Conservation (phyloP, 2,888 invertebrate genomes). For the Trachelus troglodyta region DNA sequence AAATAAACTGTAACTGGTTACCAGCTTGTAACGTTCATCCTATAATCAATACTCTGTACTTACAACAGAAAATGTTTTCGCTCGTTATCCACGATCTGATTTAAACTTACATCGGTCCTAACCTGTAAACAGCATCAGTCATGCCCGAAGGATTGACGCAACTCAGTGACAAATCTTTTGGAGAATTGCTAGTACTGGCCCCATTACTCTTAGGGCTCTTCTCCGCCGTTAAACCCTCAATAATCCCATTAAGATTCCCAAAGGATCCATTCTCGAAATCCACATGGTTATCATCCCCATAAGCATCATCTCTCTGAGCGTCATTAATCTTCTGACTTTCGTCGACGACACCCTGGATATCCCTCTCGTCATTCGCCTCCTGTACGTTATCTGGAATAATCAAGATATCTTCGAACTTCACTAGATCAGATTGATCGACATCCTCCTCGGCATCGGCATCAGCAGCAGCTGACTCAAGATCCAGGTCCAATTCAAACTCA, state of each 20-base stretch:
- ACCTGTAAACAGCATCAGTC: slow-evolving; percentile 53
- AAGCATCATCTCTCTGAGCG: neutral
- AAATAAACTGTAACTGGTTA: neutral
- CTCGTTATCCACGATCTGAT: slow-evolving; percentile 36
- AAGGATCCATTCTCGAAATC: slow-evolving; percentile 11
- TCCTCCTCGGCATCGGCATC: slow-evolving; percentile 30
- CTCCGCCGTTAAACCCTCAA: slow-evolving; percentile 15
- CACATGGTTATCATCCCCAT: slow-evolving; percentile 10
- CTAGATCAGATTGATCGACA: slow-evolving; percentile 18
- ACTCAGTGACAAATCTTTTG: slow-evolving; percentile 54
- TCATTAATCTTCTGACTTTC: neutral
- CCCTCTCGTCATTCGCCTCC: neutral
- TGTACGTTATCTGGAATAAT: slow-evolving; percentile 41
- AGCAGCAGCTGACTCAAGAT: slow-evolving; percentile 30
- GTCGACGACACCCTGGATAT: neutral
- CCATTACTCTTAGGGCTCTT: neutral
- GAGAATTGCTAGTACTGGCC: slow-evolving; percentile 12
- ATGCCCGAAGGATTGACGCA: slow-evolving; percentile 48
- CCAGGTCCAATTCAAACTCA: slow-evolving; percentile 35
- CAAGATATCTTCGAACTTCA: slow-evolving; percentile 52
- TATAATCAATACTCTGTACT: neutral
- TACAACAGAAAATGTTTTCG: neutral
- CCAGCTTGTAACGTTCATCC: neutral
- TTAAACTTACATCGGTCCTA: slow-evolving; percentile 60
- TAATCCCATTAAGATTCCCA: neutral